phyloP scores from a whole-genome alignment of 2,888 invertebrate genomes.

The Anarsia innoxiella region DNA sequence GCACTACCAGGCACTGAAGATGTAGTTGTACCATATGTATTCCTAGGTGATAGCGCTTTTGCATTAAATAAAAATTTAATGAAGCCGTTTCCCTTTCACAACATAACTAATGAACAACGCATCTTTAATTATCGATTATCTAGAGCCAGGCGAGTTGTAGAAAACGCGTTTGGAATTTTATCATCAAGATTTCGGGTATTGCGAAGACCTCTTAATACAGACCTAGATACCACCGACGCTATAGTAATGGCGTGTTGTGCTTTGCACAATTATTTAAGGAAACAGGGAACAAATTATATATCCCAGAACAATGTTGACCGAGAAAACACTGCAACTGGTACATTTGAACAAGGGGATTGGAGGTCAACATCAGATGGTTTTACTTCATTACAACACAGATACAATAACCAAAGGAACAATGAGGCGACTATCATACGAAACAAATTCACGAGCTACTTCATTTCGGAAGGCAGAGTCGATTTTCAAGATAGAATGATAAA shows the following conservation, averaged over 20 bases:
- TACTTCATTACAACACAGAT: background rate
- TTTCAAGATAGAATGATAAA: slow-evolving; percentile 19
- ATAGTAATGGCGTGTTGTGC: slow-evolving; percentile 16
- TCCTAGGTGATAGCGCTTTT: slow-evolving; percentile 1
- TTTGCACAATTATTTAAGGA: slow-evolving; percentile 18
- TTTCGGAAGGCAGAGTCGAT: slow-evolving; percentile 11
- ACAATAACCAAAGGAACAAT: slow-evolving; percentile 7
- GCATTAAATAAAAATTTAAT: background rate
- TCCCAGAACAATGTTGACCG: slow-evolving; percentile 6
- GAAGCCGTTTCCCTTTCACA: background rate
- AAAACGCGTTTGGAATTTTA: slow-evolving; percentile 6
- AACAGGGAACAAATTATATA: slow-evolving; percentile 12
- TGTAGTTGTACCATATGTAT: background rate
- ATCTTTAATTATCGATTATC: slow-evolving; percentile 4
- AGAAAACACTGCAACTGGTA: slow-evolving; percentile 6
- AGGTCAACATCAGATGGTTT: slow-evolving; percentile 2
- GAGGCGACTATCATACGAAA: slow-evolving; percentile 9
- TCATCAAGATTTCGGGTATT: background rate
- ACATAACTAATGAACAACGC: background rate
- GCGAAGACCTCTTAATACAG: slow-evolving; percentile 4
- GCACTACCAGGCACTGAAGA: background rate
- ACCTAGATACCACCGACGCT: slow-evolving; percentile 11
- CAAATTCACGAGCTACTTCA: slow-evolving; percentile 13
- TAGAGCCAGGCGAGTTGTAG: slow-evolving; percentile 2
- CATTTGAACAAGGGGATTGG: slow-evolving; percentile 8